Evolutionary conservation across 1,140 invertebrate genomes (phyloP).

Genomic region (Eumeta japonica): DNA sequence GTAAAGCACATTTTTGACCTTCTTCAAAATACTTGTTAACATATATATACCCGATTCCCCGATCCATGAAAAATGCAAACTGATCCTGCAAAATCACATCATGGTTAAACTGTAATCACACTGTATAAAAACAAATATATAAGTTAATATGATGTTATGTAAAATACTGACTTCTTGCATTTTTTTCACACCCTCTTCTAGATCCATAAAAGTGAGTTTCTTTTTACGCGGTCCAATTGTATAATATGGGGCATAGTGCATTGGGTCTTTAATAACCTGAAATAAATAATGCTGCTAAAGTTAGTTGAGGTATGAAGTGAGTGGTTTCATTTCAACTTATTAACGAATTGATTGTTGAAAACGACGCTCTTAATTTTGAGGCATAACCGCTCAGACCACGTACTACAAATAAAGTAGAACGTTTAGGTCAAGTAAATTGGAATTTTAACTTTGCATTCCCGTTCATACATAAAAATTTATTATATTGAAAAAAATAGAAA

Average conservation of each 20-base stretch:
- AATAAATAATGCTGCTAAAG: conserved; percentile 11
- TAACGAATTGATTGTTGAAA: too few species aligned
- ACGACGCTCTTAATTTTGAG: too few species aligned
- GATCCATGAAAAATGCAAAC: conserved; percentile 65
- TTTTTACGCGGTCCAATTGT: conserved; percentile 53
- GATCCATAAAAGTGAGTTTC: conserved; percentile 33
- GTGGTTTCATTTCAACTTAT: too few species aligned
- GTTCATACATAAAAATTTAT: too few species aligned
- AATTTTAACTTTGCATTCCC: too few species aligned
- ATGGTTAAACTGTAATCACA: conserved; percentile 2
- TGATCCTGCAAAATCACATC: conserved; percentile 39
- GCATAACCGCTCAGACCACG: too few species aligned
- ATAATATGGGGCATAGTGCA: conserved; percentile 49
- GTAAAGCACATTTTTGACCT: conserved; percentile 65
- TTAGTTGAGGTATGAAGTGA: too few species aligned
- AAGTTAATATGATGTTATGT: background rate
- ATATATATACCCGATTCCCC: conserved; percentile 58
- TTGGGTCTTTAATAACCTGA: conserved; percentile 52
- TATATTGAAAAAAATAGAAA: too few species aligned
- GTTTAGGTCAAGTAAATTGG: too few species aligned
- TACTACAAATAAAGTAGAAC: too few species aligned
- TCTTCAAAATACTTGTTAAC: conserved; percentile 63
- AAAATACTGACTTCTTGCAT: conserved; percentile 22
- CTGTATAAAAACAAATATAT: background rate
- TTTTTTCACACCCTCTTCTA: conserved; percentile 51